Conservation (phyloP, 1,140 invertebrate species). For the Calephelis virginiensis region DNA sequence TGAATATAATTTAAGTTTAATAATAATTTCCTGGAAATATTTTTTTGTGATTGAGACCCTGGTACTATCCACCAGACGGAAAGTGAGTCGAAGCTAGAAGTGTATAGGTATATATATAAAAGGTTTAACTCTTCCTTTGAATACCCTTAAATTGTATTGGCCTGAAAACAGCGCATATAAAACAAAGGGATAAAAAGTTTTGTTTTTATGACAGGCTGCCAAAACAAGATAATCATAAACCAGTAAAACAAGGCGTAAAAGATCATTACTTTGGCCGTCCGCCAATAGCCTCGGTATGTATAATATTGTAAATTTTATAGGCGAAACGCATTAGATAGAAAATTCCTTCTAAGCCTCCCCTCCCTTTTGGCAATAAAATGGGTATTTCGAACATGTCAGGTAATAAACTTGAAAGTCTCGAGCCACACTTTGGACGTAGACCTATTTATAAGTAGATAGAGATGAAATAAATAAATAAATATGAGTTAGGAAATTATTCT, state of each 20-base stretch:
- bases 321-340: slow-evolving; percentile 38
- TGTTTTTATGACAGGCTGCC: not conserved
- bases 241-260: slow-evolving; percentile 5
- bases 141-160: too few species aligned
- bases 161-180: not conserved
- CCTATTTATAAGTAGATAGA: slow-evolving; percentile 37
- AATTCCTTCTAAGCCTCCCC: slow-evolving; percentile 38
- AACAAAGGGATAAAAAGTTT: slow-evolving; percentile 4
- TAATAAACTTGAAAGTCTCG: slow-evolving; percentile 70
- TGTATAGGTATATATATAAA: too few species aligned
- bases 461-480: not conserved
- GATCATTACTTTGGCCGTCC: slow-evolving; percentile 4
- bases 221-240: slow-evolving; percentile 17
- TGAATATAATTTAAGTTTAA: too few species aligned
- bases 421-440: slow-evolving; percentile 45
- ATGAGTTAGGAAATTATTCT: too few species aligned
- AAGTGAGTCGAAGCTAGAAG: too few species aligned
- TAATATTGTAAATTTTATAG: slow-evolving; percentile 21
- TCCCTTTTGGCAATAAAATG: slow-evolving; percentile 58
- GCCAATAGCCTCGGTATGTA: slow-evolving; percentile 18
- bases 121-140: too few species aligned
- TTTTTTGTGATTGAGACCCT: too few species aligned
- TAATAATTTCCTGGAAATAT: too few species aligned
- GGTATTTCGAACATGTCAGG: slow-evolving; percentile 72
- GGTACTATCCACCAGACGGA: too few species aligned